Conservation (phyloP, 2,888 invertebrate genomes). For the Drosophila helvetica region DNA sequence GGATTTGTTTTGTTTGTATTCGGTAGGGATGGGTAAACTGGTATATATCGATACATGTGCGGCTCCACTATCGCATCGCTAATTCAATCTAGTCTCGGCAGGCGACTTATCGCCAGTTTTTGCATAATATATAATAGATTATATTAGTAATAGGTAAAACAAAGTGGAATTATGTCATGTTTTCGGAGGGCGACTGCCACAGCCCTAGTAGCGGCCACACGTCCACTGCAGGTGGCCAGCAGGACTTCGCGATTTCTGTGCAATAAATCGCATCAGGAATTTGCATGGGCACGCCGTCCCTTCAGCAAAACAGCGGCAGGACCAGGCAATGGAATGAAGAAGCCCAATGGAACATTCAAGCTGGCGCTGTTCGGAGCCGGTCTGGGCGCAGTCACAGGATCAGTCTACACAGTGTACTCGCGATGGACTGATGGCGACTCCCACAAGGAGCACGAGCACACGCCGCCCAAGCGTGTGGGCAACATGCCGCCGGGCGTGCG, state of each 20-base stretch:
- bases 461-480: conserved; percentile 81
- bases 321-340: conserved; percentile 18
- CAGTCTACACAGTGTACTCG: conserved; percentile 84
- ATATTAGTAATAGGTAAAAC: conserved; percentile 32
- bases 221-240: conserved; percentile 10
- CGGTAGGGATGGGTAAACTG: conserved; percentile 13
- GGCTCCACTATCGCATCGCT: background rate
- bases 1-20: conserved; percentile 34
- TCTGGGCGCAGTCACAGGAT: conserved; percentile 86
- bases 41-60: conserved; percentile 12
- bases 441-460: conserved; percentile 83
- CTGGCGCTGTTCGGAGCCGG: conserved; percentile 86
- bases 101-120: conserved; percentile 40
- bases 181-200: conserved; percentile 61
- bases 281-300: conserved; percentile 18
- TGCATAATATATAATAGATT: conserved; percentile 62
- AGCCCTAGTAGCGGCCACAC: conserved; percentile 37
- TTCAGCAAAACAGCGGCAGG: background rate
- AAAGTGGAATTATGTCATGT: conserved; percentile 65
- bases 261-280: conserved; percentile 20
- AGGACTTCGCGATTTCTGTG: conserved; percentile 36
- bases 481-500: conserved; percentile 85
- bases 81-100: conserved; percentile 16
- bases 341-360: conserved; percentile 82
- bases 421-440: conserved; percentile 71